Conservation (phyloP, 2,888 invertebrate genomes). For the Mesodorylaimus sp. region DNA sequence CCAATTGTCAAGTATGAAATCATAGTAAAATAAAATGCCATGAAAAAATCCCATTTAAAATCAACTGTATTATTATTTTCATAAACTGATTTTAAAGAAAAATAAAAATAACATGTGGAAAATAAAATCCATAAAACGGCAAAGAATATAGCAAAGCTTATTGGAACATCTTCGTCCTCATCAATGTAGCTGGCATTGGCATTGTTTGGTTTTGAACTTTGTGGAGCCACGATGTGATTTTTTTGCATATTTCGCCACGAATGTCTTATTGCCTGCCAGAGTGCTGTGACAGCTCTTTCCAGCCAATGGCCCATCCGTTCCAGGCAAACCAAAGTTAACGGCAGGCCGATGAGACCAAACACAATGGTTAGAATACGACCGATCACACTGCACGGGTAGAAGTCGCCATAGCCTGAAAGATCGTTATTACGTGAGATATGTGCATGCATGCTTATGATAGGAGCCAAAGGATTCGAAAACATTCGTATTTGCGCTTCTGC, state of each 20-base stretch:
- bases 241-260: not conserved
- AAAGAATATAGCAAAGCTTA: not conserved
- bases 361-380: not conserved
- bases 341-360: not conserved
- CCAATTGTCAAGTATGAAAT: slow-evolving; percentile 2
- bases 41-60: no score
- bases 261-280: not conserved
- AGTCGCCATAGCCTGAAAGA: slow-evolving; percentile 4
- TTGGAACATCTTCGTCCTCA: no score
- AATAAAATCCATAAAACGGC: not conserved
- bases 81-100: not conserved
- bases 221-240: not conserved
- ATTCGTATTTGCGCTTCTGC: no score
- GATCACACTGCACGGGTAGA: not conserved
- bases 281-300: not conserved
- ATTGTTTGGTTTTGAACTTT: no score
- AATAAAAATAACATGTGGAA: not conserved
- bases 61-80: not conserved
- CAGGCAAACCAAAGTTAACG: not conserved
- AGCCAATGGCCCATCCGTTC: not conserved
- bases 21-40: slow-evolving; percentile 1
- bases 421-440: no score
- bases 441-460: no score
- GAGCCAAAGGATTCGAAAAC: no score
- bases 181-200: not conserved